Base-by-base conservation (phyloP, 2,888 invertebrate species). In the Leptinotarsa tumamoca region DNA sequence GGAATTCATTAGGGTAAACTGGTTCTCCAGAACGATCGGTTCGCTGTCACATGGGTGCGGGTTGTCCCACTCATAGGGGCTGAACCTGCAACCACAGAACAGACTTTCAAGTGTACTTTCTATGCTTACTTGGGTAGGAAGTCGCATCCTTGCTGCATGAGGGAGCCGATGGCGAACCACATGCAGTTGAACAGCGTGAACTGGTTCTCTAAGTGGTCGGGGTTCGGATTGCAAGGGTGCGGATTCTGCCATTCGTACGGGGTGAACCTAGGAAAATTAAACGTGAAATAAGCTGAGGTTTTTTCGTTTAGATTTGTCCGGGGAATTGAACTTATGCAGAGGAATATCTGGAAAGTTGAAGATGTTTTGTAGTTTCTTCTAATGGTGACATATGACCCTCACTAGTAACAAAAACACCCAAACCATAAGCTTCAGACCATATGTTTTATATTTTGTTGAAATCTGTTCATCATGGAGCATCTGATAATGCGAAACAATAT, bases 201-300 rank as follows among this genome's bases (percentile, higher is more conserved):
- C 89, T 96, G 96, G 88, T 97, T 98, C 90, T 97, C 96, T 88
- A 97, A 90, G 81, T 93, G 93, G 83, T 95, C 94, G 85, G 93
- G 93, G 86, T 92, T 92, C 74, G 94, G 94, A 88, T 96, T 95
- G 87, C 95, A 94, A 79, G 96, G 95, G 85, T 95, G 95, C 74
- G 95, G 94, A 89, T 94, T 95, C 87, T 96, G 95, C 96, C 96
- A 97, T 90, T 98, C 98, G 89, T 97, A 97, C 72, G 99, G 98
- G 84, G 96, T 97, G 88, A 96, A 96, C 92, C 96, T 96, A 7
- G 17, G 18, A 63, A 51, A 10, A 71, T 74, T 63, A 23, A 49
- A 23, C 51, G 50, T 72, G 61, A 67, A 67, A 21, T 14, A 1
- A 23, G 23, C 14, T 58, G 23, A 4, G 2, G 13, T 15, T 23